Evolutionary conservation across 1,140 invertebrate genomes (phyloP).

Genomic region (Panonychus citri): DNA sequence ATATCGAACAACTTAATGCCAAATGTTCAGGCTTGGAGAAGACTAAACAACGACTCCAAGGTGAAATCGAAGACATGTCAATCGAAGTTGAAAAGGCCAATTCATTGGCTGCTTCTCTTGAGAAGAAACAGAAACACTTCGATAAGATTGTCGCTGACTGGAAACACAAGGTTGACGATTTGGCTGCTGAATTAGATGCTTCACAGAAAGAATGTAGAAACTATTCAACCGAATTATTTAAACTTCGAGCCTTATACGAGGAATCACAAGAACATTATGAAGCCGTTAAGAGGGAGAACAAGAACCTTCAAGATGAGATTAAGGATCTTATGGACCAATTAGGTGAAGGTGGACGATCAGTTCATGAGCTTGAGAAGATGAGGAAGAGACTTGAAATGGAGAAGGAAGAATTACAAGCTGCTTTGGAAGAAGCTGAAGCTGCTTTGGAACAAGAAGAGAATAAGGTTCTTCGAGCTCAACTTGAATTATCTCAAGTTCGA

Average conservation of each 20-base stretch:
- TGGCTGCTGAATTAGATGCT: constrained; percentile 85
- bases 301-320: constrained; percentile 93
- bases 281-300: constrained; percentile 93
- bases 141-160: constrained; percentile 99
- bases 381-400: constrained; percentile 92
- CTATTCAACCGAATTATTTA: constrained; percentile 97
- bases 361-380: constrained; percentile 95
- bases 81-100: constrained; percentile 89
- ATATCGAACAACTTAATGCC: constrained; percentile 87
- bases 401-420: constrained; percentile 95
- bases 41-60: constrained; percentile 80
- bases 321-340: constrained; percentile 97
- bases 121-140: constrained; percentile 99
- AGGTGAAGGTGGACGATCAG: constrained; percentile 73
- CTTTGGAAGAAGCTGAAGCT: constrained; percentile 92
- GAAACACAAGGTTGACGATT: constrained; percentile 96
- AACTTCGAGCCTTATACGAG: constrained; percentile 89
- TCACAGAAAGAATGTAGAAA: constrained; percentile 97
- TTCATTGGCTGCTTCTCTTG: constrained; percentile 76
- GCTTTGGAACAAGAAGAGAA: constrained; percentile 96
- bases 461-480: constrained; percentile 84
- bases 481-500: constrained; percentile 88
- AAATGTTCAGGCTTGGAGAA: constrained; percentile 91
- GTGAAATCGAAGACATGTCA: constrained; percentile 92
- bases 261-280: constrained; percentile 92